Conservation (phyloP, 2,113 vertebrate genomes). For the Microcebus ravelobensis region DNA sequence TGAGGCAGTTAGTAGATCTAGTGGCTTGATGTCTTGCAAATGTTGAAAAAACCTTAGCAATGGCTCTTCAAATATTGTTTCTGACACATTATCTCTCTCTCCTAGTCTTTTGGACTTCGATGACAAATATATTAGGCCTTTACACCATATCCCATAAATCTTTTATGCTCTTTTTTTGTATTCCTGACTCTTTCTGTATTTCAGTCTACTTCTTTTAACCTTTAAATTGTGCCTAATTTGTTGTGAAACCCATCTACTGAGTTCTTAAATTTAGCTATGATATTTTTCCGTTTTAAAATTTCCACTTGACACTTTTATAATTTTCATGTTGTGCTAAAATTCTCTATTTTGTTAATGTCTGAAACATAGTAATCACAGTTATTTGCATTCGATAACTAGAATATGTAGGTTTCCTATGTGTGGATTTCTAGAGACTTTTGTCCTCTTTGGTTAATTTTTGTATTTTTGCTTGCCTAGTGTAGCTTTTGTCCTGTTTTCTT, state of each 20-base stretch:
- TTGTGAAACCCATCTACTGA: not conserved
- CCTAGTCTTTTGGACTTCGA: not conserved
- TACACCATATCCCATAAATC: not conserved
- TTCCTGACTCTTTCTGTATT: not conserved
- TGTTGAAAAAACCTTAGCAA: conserved; percentile 10
- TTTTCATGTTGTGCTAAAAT: not conserved
- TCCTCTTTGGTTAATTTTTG: not conserved
- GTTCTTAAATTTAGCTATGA: conserved; percentile 10
- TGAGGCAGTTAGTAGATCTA: conserved; percentile 19
- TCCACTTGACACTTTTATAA: not conserved
- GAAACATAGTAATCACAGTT: not conserved
- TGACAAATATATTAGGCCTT: not conserved
- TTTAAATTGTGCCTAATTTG: not conserved
- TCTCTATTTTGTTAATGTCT: not conserved
- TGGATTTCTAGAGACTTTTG: not conserved
- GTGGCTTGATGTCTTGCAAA: not conserved
- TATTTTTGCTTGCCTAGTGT: not conserved
- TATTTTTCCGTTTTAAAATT: conserved; percentile 7
- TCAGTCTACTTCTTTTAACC: not conserved
- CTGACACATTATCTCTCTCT: not conserved
- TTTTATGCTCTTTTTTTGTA: not conserved
- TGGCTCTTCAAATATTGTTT: not conserved
- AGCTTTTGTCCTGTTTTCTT: not conserved
- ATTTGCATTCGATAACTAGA: not conserved
- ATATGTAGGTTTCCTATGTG: not conserved